Conservation (phyloP, 1,140 invertebrate genomes). For the Anoplolepis gracilipes region DNA sequence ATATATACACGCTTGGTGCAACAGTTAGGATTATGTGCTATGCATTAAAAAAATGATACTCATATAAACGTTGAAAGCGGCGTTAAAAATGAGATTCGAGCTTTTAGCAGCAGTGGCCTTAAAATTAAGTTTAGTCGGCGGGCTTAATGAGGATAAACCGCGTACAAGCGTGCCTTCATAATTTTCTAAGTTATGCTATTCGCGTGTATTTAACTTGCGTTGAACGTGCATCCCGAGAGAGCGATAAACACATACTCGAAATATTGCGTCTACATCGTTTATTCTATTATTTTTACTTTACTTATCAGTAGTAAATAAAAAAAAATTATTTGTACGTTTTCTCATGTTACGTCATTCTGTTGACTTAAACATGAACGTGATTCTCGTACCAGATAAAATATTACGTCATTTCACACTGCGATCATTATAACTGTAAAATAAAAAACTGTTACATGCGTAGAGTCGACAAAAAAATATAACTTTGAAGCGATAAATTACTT, state of each 20-base stretch:
- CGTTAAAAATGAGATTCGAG: conserved; percentile 59
- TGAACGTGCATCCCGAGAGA: conserved; percentile 68
- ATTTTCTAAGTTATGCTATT: conserved; percentile 85
- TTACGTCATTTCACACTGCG: neutral
- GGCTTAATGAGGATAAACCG: conserved; percentile 85
- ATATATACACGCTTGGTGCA: conserved; percentile 8
- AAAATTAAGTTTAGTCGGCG: conserved; percentile 82
- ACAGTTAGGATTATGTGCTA: conserved; percentile 40
- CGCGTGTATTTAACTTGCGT: conserved; percentile 81
- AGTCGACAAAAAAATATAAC: conserved; percentile 34
- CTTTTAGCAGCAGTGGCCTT: conserved; percentile 73
- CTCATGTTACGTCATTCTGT: neutral
- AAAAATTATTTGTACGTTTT: conserved; percentile 27
- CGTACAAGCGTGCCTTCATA: conserved; percentile 84
- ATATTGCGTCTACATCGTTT: conserved; percentile 45
- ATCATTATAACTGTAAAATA: neutral
- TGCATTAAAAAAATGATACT: conserved; percentile 44
- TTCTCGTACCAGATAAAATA: neutral
- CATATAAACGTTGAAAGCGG: conserved; percentile 37
- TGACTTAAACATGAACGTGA: neutral
- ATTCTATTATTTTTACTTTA: neutral
- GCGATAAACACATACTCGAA: conserved; percentile 46
- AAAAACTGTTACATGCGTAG: neutral
- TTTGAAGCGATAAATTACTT: neutral
- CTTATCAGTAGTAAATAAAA: neutral